Conservation (phyloP, 1,140 invertebrate genomes). For the Capitella teleta region DNA sequence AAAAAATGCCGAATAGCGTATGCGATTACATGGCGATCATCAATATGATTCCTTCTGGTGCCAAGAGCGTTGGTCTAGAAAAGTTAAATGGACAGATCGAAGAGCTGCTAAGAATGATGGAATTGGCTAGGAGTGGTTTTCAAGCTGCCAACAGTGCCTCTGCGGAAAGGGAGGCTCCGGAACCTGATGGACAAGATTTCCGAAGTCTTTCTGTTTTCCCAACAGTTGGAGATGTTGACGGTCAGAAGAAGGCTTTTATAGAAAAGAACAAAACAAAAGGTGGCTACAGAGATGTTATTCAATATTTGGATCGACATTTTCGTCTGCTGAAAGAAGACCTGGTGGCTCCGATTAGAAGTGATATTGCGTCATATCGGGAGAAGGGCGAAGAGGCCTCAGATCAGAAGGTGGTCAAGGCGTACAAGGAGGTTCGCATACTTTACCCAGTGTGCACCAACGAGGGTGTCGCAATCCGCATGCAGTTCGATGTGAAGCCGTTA, state of each 20-base stretch:
- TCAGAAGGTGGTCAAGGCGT: slow-evolving; percentile 9
- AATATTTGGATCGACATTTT: slow-evolving; percentile 66
- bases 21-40: too few relatives aligned
- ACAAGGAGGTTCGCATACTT: slow-evolving; percentile 11
- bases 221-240: slow-evolving; percentile 12
- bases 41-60: too few relatives aligned
- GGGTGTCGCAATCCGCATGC: slow-evolving; percentile 17
- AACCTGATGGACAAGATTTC: too few relatives aligned
- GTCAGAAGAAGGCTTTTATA: slow-evolving; percentile 37
- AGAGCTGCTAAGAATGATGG: too few relatives aligned
- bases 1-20: too few relatives aligned
- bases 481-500: slow-evolving; percentile 24
- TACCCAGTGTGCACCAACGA: slow-evolving; percentile 1
- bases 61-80: too few relatives aligned
- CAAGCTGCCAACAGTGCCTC: too few relatives aligned
- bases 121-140: too few relatives aligned
- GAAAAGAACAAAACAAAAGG: slow-evolving; percentile 50
- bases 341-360: slow-evolving; percentile 24
- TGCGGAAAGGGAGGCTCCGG: too few relatives aligned
- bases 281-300: slow-evolving; percentile 48
- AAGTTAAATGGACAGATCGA: too few relatives aligned
- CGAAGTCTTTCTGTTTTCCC: slow-evolving; percentile 17
- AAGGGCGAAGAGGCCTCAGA: neutral
- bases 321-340: slow-evolving; percentile 59
- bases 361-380: slow-evolving; percentile 23